Evolutionary conservation across 1,140 invertebrate genomes (phyloP).

Genomic region (Cardiocondyla obscurior): DNA sequence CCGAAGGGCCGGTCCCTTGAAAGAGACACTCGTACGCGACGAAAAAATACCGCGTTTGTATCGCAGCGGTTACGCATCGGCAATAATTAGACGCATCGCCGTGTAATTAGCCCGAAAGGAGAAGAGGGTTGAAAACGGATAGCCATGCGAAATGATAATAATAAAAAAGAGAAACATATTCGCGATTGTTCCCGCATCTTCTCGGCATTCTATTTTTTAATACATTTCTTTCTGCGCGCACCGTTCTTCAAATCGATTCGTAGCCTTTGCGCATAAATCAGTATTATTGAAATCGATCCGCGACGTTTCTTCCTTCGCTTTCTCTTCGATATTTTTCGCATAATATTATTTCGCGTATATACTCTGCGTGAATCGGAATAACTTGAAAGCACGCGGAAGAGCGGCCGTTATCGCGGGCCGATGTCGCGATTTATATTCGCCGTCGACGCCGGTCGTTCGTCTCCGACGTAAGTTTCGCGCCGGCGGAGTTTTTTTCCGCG

Average conservation of each 20-base stretch:
- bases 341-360: neutral
- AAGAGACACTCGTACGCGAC: slow-evolving; percentile 30
- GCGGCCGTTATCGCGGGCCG: slow-evolving; percentile 56
- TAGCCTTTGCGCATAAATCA: neutral
- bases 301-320: neutral
- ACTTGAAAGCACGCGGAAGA: slow-evolving; percentile 52
- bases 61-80: slow-evolving; percentile 16
- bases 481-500: slow-evolving; percentile 63
- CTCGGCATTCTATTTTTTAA: neutral
- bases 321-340: neutral
- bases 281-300: neutral
- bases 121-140: too few relatives aligned
- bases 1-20: slow-evolving; percentile 1
- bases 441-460: slow-evolving; percentile 64
- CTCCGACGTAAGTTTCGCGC: slow-evolving; percentile 63
- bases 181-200: neutral
- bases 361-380: slow-evolving; percentile 18
- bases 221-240: neutral
- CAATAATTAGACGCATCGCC: slow-evolving; percentile 38
- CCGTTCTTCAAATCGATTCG: too few relatives aligned
- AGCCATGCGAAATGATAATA: neutral
- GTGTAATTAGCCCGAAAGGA: neutral
- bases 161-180: too few relatives aligned
- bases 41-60: slow-evolving; percentile 53
- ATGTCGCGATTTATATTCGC: slow-evolving; percentile 67